Evolutionary conservation across 2,113 vertebrate genomes (phyloP), one percentile per base, ranked within the genome.

Genomic region (Pampusana beccarii): DNA sequence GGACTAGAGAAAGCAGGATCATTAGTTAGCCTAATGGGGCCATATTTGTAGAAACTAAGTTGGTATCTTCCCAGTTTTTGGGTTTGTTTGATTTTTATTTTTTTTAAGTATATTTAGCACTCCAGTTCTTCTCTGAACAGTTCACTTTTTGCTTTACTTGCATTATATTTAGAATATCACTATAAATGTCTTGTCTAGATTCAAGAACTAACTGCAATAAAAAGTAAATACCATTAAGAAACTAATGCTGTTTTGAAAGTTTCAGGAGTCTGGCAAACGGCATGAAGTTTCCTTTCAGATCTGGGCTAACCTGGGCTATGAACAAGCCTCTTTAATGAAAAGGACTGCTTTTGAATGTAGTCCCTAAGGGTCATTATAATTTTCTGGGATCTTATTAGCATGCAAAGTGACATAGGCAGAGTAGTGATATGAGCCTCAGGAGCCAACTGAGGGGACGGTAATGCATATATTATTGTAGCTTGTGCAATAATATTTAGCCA

Each of bases 301-400:
- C 34, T 72, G 51, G 85, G 29, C 31, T 57, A 82, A 87, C 31
- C 44, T 70, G 23, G 15, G 20, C 44, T 62, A 3, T 21, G 61
- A 80, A 75, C 0, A 4, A 75, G 56, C 14, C 24, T 36, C 40
- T 60, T 53, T 24, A 71, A 80, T 64, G 62, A 60, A 71, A 91
- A 90, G 58, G 69, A 64, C 58, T 54, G 65, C 42, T 78, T 93
- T 67, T 75, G 25, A 86, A 69, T 54, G 10, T 53, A 46, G 44
- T 42, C 72, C 64, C 73, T 33, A 42, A 75, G 65, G 71, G 18
- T 89, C 72, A 88, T 94, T 86, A 80, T 54, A 0, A 86, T 85
- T 94, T 96, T 84, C 73, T 78, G 62, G 42, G 8, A 79, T 86
- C 90, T 67, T 42, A 90, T 91, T 96, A 94, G 87, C 62, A 88